phyloP scores from a whole-genome alignment of 2,113 vertebrate species.

The Pluvianellus socialis region DNA sequence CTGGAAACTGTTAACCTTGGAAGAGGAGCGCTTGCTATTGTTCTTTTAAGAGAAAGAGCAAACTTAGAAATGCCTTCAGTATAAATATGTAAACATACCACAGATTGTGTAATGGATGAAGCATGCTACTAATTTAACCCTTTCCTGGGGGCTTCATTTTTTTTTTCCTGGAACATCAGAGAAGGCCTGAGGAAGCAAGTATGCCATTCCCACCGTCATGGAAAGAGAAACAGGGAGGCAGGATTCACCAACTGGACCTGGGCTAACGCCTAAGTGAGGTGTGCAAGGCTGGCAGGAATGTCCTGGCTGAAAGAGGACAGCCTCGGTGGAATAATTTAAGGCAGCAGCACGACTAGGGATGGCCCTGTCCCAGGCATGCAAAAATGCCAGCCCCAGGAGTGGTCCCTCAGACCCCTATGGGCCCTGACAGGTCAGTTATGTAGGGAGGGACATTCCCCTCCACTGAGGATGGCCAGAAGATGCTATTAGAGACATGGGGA shows the following conservation, averaged over 20 bases:
- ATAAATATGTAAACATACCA: background rate
- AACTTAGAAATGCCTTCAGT: background rate
- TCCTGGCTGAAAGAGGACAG: background rate
- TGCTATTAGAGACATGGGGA: background rate
- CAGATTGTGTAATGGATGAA: background rate
- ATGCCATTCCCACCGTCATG: background rate
- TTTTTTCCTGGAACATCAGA: background rate
- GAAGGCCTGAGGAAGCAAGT: background rate
- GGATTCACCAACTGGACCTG: background rate
- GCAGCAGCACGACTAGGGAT: background rate
- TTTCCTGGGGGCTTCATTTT: background rate
- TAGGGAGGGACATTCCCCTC: background rate
- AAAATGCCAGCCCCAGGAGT: background rate
- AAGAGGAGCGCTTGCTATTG: constrained; percentile 17
- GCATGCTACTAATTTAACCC: background rate
- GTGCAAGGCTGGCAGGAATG: background rate
- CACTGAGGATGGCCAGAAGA: background rate
- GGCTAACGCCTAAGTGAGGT: background rate
- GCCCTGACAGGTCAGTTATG: background rate
- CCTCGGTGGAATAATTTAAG: background rate
- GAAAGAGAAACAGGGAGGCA: background rate
- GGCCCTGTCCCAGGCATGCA: background rate
- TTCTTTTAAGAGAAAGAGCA: constrained; percentile 14
- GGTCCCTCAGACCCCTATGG: background rate
- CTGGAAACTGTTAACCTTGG: constrained; percentile 34